Percentiles rank a stretch among this genome's conserved stretches.
Evolutionary conservation across 2,113 vertebrate genomes (phyloP).

Genomic region (Scomber japonicus): DNA sequence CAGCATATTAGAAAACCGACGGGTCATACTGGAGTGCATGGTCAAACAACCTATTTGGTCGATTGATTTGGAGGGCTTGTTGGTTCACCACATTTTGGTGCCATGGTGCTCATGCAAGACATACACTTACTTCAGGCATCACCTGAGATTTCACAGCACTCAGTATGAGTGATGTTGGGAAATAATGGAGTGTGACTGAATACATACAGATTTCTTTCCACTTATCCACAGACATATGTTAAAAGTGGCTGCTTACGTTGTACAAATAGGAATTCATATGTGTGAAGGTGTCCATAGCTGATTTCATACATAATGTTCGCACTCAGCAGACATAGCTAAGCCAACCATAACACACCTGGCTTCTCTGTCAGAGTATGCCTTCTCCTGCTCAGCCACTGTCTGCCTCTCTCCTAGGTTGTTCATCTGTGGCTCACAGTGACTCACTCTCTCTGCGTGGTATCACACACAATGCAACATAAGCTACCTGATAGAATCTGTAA

Average conservation of each 20-base stretch:
- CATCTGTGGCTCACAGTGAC: conserved; percentile 9
- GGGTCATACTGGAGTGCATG: no score
- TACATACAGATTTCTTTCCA: conserved; percentile 32
- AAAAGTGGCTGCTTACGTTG: conserved; percentile 5
- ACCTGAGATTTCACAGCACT: conserved; percentile 24
- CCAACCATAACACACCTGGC: conserved; percentile 63
- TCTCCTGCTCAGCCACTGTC: neutral
- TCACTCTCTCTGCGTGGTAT: conserved; percentile 31
- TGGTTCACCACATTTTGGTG: conserved; percentile 8
- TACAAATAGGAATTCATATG: conserved; percentile 21
- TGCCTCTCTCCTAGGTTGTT: conserved; percentile 2
- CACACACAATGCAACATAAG: conserved; percentile 40
- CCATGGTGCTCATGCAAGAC: conserved; percentile 20
- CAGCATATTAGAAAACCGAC: no score
- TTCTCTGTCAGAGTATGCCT: conserved; percentile 33
- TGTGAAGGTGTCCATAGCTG: conserved; percentile 21
- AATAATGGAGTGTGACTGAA: conserved; percentile 31
- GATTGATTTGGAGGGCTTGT: no score
- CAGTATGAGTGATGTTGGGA: conserved; percentile 1
- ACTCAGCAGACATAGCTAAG: conserved; percentile 40
- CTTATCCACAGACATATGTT: conserved; percentile 34
- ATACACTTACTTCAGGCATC: conserved; percentile 14
- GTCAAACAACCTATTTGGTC: no score
- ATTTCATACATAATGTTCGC: conserved; percentile 32
- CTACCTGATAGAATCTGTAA: conserved; percentile 33